Percentiles rank a stretch among this genome's conserved stretches.
Conservation (phyloP, 1,140 invertebrate species). For the Zaprionus camerounensis region DNA sequence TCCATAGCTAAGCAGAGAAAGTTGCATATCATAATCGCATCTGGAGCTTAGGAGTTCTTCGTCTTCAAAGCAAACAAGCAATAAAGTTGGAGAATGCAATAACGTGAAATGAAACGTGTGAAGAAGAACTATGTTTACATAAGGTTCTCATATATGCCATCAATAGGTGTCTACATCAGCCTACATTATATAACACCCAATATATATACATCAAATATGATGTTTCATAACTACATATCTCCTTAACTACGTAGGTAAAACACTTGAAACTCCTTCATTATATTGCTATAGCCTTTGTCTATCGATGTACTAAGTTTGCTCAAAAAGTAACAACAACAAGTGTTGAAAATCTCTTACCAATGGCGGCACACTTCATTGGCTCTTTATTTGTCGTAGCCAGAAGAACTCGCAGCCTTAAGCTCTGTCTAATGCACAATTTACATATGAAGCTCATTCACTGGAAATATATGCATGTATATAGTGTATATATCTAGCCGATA, state of each 20-base stretch:
- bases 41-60: background rate
- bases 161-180: no score
- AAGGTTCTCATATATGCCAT: no score
- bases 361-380: background rate
- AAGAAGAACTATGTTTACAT: no score
- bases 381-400: background rate
- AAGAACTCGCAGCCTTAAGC: background rate
- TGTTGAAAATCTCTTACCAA: background rate
- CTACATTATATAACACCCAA: no score
- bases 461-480: background rate
- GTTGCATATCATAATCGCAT: background rate
- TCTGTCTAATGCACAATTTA: background rate
- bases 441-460: background rate
- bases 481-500: background rate
- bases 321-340: background rate
- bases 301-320: background rate
- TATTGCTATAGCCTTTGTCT: background rate
- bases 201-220: background rate
- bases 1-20: background rate
- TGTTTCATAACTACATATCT: background rate
- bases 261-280: background rate
- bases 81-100: no score
- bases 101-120: no score
- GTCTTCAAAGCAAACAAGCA: no score
- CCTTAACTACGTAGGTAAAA: background rate